phyloP scores from a whole-genome alignment of 2,113 vertebrate genomes.

The Blennius ocellaris region DNA sequence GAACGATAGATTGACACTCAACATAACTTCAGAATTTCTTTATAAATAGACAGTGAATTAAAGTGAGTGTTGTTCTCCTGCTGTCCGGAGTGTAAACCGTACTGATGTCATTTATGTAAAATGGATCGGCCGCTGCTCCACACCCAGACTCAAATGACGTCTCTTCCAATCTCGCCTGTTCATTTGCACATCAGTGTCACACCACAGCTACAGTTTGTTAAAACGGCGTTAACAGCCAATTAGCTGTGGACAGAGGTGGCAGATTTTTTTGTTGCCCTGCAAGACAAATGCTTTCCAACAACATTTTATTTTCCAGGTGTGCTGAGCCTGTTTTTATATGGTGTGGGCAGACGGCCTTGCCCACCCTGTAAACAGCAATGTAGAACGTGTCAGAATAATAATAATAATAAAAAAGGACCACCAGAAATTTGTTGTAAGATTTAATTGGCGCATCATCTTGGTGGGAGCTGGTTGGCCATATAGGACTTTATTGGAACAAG shows the following conservation, averaged over 20 bases:
- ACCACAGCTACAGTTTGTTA: conserved; percentile 58
- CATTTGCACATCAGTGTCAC: conserved; percentile 59
- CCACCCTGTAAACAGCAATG: conserved; percentile 70
- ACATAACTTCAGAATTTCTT: too few species aligned
- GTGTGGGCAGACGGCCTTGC: conserved; percentile 62
- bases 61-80: background rate
- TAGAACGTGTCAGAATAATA: conserved; percentile 74
- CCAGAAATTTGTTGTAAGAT: conserved; percentile 61
- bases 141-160: conserved; percentile 28
- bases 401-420: conserved; percentile 62
- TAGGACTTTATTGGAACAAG: background rate
- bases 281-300: conserved; percentile 65
- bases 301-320: conserved; percentile 74
- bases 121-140: conserved; percentile 13
- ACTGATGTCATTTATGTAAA: conserved; percentile 33
- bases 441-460: conserved; percentile 44
- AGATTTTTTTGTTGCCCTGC: conserved; percentile 52
- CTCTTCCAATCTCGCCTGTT: conserved; percentile 43
- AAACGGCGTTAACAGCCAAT: conserved; percentile 77
- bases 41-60: background rate
- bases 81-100: background rate
- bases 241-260: conserved; percentile 62
- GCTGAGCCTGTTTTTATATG: conserved; percentile 63
- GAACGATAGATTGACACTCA: too few species aligned
- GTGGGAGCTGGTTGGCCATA: background rate